Conservation (phyloP, 2,113 vertebrate genomes). For the Passer domesticus region DNA sequence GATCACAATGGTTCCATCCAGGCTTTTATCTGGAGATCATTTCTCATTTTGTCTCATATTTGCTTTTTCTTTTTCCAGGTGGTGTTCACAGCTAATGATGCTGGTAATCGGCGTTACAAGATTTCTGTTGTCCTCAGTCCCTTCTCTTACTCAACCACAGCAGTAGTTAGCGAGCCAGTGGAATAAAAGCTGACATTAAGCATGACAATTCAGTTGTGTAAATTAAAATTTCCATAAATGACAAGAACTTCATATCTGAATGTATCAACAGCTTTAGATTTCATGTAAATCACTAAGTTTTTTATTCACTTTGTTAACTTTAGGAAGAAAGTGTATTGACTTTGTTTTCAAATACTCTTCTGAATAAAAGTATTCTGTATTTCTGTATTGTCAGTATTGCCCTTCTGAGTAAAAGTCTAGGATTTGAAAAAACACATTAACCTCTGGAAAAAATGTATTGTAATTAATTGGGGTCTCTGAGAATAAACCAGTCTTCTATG, state of each 20-base stretch:
- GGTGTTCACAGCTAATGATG: constrained; percentile 82
- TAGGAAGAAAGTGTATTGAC: background rate
- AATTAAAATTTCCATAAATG: background rate
- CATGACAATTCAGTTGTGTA: background rate
- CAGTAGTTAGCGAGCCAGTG: constrained; percentile 72
- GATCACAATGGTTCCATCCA: background rate
- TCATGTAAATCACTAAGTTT: background rate
- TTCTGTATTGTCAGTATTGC: background rate
- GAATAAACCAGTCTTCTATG: background rate
- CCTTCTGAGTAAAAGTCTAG: background rate
- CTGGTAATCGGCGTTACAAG: constrained; percentile 79
- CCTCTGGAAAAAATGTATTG: background rate
- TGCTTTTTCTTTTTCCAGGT: constrained; percentile 72
- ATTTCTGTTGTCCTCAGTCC: constrained; percentile 84
- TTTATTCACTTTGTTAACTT: background rate
- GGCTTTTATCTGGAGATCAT: background rate
- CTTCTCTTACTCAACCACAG: constrained; percentile 85
- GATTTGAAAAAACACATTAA: background rate
- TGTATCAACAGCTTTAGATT: background rate
- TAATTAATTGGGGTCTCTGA: background rate
- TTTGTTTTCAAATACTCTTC: background rate
- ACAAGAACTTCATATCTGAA: background rate
- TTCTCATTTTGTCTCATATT: background rate
- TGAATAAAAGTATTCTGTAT: background rate
- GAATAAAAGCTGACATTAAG: constrained; percentile 35